These are phyloP conservation scores for Phylloscopus whistleri DNA, from an alignment of 2,113 vertebrate species.

Conservation along the genomic window DNA sequence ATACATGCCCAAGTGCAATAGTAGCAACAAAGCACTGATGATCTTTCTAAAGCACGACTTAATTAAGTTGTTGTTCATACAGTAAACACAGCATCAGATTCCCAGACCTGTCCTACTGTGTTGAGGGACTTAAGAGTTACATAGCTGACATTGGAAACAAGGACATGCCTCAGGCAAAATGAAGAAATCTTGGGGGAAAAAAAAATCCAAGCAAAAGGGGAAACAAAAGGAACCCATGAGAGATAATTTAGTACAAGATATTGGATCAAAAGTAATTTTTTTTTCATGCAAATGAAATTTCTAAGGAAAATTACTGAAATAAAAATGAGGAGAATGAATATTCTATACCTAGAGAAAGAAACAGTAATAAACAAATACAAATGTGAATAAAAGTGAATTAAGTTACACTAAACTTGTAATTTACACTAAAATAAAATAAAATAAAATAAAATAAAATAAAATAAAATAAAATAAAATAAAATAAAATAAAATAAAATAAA, in stretches of 20 bases:
- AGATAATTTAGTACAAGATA: not conserved
- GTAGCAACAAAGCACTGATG: conserved; percentile 64
- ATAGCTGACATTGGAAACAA: conserved; percentile 40
- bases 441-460: not conserved
- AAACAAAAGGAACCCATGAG: not conserved
- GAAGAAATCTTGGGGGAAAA: not conserved
- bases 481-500: not conserved
- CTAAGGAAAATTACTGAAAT: not conserved
- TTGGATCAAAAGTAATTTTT: not conserved
- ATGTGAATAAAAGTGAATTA: not conserved
- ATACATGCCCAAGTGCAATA: conserved; percentile 62
- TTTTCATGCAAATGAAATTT: not conserved
- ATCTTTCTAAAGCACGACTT: conserved; percentile 70
- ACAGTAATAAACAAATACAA: not conserved
- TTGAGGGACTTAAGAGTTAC: conserved; percentile 44
- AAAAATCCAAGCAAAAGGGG: not conserved
- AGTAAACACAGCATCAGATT: conserved; percentile 69
- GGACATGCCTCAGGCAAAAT: not conserved
- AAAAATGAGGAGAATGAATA: not conserved
- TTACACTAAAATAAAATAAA: not conserved
- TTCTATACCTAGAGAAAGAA: not conserved
- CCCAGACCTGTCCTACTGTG: conserved; percentile 47
- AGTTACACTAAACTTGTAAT: not conserved
- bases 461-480: not conserved
- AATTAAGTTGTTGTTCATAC: conserved; percentile 76